phyloP scores from a whole-genome alignment of 2,113 vertebrate species.

The Oplegnathus fasciatus region DNA sequence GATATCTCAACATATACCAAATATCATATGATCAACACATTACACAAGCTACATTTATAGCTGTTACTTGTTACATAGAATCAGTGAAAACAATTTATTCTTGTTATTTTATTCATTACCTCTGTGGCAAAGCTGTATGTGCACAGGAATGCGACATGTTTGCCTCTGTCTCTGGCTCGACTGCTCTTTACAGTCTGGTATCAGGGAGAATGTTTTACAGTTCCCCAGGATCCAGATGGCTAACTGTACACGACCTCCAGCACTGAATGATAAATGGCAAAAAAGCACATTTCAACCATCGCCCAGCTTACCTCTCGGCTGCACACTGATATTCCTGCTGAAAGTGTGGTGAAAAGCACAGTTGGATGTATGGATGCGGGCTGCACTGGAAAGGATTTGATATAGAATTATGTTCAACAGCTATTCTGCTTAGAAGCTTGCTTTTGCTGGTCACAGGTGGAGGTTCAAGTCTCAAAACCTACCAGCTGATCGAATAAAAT shows the following conservation, averaged over 20 bases:
- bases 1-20: neutral
- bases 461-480: conserved; percentile 49
- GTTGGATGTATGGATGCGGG: conserved; percentile 65
- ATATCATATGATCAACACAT: neutral
- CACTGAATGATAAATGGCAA: conserved; percentile 85
- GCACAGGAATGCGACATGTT: conserved; percentile 1
- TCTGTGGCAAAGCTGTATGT: conserved; percentile 30
- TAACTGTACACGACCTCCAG: conserved; percentile 86
- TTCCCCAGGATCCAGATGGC: conserved; percentile 83
- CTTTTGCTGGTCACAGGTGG: conserved; percentile 56
- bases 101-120: neutral
- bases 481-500: conserved; percentile 56
- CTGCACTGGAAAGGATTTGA: conserved; percentile 62
- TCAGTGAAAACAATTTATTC: neutral
- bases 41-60: conserved; percentile 7
- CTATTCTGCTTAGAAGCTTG: conserved; percentile 51
- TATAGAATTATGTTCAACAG: conserved; percentile 61
- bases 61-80: neutral
- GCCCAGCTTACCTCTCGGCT: conserved; percentile 74
- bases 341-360: conserved; percentile 70
- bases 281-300: conserved; percentile 82
- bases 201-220: conserved; percentile 83
- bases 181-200: conserved; percentile 74
- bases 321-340: conserved; percentile 77
- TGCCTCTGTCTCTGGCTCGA: conserved; percentile 57